These are phyloP conservation scores for Leucopsar rothschildi DNA, from an alignment of 2,113 vertebrate genomes.

Conservation along the genomic window DNA sequence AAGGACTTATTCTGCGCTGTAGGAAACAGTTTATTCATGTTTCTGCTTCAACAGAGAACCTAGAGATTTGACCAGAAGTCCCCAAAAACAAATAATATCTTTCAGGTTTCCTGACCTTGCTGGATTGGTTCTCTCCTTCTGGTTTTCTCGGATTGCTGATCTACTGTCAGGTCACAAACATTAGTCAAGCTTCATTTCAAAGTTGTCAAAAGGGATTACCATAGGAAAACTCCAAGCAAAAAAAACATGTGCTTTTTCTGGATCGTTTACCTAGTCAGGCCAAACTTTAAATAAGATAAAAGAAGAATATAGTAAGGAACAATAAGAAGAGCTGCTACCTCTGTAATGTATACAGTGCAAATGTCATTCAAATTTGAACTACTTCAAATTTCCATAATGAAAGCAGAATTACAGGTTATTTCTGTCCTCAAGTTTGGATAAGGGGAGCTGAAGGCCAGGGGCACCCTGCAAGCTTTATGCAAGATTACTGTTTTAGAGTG, in stretches of 20 bases:
- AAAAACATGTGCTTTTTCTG: background rate
- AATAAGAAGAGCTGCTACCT: background rate
- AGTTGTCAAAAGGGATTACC: background rate
- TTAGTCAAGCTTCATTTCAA: background rate
- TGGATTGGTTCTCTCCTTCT: background rate
- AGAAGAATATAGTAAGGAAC: background rate
- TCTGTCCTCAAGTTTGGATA: background rate
- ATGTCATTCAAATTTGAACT: background rate
- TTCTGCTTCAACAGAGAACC: background rate
- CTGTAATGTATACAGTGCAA: background rate
- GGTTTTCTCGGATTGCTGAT: background rate
- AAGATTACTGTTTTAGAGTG: background rate
- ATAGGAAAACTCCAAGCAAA: background rate
- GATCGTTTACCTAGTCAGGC: background rate
- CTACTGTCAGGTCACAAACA: background rate
- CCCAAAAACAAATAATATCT: background rate
- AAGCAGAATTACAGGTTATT: constrained; percentile 9
- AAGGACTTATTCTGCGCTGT: background rate
- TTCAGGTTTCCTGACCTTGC: background rate
- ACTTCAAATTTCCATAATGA: background rate
- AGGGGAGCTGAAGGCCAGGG: background rate
- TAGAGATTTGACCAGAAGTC: background rate
- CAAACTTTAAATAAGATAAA: background rate
- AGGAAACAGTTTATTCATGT: background rate
- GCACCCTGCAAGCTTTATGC: background rate